A percentile compares a stretch with the other conserved stretches of the same genome.
Conservation (phyloP, 2,797 vertebrate species). For the Chiloscyllium punctatum region DNA sequence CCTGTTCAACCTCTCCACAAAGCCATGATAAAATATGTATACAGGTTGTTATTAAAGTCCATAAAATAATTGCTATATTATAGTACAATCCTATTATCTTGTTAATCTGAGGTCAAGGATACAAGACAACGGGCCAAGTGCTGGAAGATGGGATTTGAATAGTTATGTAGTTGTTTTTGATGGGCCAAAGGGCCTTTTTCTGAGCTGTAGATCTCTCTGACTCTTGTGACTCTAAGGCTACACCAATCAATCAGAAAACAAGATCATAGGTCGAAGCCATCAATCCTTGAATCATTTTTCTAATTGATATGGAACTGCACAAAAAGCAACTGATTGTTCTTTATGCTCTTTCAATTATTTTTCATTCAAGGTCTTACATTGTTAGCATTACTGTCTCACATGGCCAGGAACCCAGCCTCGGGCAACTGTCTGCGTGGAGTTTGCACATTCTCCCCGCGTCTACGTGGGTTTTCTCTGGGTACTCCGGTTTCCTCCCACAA, state of each 20-base stretch:
- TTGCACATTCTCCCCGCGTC: no score
- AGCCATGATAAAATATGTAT: background rate
- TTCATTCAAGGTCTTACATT: background rate
- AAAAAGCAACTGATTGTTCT: background rate
- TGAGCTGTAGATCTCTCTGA: no score
- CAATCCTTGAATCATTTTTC: background rate
- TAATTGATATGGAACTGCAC: background rate
- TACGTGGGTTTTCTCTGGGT: no score
- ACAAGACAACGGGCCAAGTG: no score
- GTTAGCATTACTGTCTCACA: background rate
- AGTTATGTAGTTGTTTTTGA: no score
- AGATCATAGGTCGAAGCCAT: constrained; percentile 22
- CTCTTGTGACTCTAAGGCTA: background rate
- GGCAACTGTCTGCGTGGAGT: no score
- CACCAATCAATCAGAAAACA: background rate
- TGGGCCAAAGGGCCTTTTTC: no score
- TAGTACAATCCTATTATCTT: background rate
- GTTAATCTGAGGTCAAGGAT: background rate
- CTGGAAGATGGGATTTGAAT: no score
- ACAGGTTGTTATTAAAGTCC: background rate
- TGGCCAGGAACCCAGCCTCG: no score
- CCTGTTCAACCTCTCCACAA: no score
- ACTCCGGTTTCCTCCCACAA: no score
- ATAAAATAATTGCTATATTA: background rate
- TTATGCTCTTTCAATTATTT: background rate